phyloP scores from a whole-genome alignment of 1,140 invertebrate species.

The Vanessa atalanta region DNA sequence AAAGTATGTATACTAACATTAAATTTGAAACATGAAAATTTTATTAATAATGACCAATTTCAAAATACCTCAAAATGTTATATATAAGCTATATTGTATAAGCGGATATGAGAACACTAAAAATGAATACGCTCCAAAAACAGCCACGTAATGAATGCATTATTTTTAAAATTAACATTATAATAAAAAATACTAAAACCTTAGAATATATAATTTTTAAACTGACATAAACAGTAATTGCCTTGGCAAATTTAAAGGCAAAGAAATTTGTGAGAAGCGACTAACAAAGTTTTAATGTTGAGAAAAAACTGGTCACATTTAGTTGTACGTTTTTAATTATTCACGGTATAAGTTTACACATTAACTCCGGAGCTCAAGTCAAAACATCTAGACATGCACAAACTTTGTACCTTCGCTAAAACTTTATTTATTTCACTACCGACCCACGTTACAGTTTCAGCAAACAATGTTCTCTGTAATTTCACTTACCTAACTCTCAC shows the following conservation, averaged over 20 bases:
- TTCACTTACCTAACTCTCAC: conserved; percentile 30
- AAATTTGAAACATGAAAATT: too few relatives aligned
- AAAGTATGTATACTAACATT: not conserved
- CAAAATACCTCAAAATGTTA: too few relatives aligned
- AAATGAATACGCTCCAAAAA: too few relatives aligned
- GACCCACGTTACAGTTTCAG: conserved; percentile 31
- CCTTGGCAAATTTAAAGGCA: not conserved
- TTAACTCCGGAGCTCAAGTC: conserved; percentile 16
- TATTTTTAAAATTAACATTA: too few relatives aligned
- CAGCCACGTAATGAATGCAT: too few relatives aligned
- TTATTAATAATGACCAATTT: too few relatives aligned
- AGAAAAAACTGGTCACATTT: conserved; percentile 9
- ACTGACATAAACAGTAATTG: too few relatives aligned
- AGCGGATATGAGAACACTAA: too few relatives aligned
- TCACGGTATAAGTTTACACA: conserved; percentile 26
- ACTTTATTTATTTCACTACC: conserved; percentile 22
- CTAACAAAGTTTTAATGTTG: conserved; percentile 3
- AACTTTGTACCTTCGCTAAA: conserved; percentile 17
- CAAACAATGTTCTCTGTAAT: conserved; percentile 59
- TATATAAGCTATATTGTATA: too few relatives aligned
- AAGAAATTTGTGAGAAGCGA: conserved; percentile 9
- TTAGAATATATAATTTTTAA: too few relatives aligned
- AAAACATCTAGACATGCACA: conserved; percentile 18
- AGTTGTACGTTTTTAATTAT: conserved; percentile 32
- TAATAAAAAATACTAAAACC: too few relatives aligned